Evolutionary conservation across 2,888 invertebrate genomes (phyloP), one percentile per base, ranked within the genome.

Genomic region (Mythimna albipuncta): DNA sequence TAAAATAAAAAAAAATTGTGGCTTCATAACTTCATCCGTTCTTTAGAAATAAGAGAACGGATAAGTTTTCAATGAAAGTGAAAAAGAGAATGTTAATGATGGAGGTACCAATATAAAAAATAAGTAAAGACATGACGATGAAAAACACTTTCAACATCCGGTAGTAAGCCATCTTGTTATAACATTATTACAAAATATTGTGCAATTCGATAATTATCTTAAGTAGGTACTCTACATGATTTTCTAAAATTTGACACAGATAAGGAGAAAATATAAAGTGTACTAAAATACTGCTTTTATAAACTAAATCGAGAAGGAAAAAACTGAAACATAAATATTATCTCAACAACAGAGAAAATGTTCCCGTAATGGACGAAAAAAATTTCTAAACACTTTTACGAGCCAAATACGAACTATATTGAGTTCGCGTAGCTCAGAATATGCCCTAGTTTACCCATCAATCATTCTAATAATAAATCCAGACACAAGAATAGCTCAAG

Each of bases 401-500:
- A 64, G 55, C 26, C 7, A 55, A 55, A 68, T 59, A 73, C 52
- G 59, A 68, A 66, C 44, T 38, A 80, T 69, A 74, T 64, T 66
- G 13, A 41, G 65, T 66, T 69, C 38, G 55, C 54, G 62, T 62
- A 41, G 13, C 47, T 13, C n/a, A 68, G 9, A 68, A 80, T 52
- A 59, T 35, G 63, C 38, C 58, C 54, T 38, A 73, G 65, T 71
- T 72, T 26, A 65, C 57, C 68, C 70, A 83, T 82, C 70, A 67
- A 85, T 85, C 72, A 77, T 76, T 74, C 67, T 71, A 76, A 65
- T 71, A 75, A 81, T 84, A 75, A 61, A 69, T 66, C 50, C 35
- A 38, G 64, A 50, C 58, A 50, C 81, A 61, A 67, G 47, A 75
- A 84, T 69, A 80, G 63, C 57, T 41, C 44, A 68, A 58, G 35